Evolutionary conservation across 2,113 vertebrate genomes (phyloP), one percentile per base, ranked within the genome.

Genomic region (Columba janthina): DNA sequence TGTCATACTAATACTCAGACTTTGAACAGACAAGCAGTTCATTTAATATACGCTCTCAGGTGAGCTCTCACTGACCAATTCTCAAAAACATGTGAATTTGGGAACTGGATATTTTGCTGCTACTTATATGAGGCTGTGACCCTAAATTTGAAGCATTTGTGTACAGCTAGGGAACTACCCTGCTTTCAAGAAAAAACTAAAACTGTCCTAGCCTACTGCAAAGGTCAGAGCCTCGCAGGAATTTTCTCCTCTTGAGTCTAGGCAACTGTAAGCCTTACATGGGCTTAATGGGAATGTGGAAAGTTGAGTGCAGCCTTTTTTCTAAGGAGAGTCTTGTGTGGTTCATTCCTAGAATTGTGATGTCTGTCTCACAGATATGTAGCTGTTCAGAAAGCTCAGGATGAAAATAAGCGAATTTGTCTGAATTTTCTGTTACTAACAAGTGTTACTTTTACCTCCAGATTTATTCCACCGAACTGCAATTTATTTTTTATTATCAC

Each of bases 231-330:
- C 44, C 78, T 51, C 46, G 34, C 85, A 54, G 53, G 54, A 93
- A 54, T 85, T 88, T 75, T 64, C 31, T 92, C 10, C 66, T 62
- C 58, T 94, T 80, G 29, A 90, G 32, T 72, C 61, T 58, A 40
- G 58, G 32, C 24, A 90, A 66, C 64, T 62, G 46, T 22, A 85
- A 93, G 42, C 20, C 56, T 58, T 54, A 48, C 7, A 4, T 3
- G 17, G 70, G 58, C 46, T 92, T 94, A 93, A 62, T n/a, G 71
- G 85, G 48, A 26, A 92, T 92, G 87, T 54, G 15, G 26, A 73
- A 60, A 88, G 15, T 46, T 91, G 44, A 94, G 22, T 15, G 16
- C 26, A 67, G 53, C 17, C 66, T 12, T 50, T 38, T 38, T 66
- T 78, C 93, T 81, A 31, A 29, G 53, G 48, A 87, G 46, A 90